A percentile compares a stretch with the other conserved stretches of the same genome.
Conservation (phyloP, 1,140 invertebrate species). For the Trichomalopsis sarcophagae region DNA sequence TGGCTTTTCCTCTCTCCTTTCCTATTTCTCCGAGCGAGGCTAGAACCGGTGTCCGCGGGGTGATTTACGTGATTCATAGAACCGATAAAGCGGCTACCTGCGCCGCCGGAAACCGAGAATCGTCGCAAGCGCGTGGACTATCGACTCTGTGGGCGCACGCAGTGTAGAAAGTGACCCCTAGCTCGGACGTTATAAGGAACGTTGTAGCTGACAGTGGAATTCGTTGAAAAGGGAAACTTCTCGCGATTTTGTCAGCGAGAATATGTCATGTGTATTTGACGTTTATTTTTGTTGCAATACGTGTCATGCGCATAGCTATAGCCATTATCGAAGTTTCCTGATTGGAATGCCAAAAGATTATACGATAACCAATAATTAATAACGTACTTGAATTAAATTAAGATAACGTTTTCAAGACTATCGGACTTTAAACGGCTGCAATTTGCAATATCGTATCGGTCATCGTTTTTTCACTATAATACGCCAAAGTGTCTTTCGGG, state of each 20-base stretch:
- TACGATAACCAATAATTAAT: neutral
- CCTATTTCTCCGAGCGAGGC: neutral
- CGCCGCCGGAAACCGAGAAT: slow-evolving; percentile 44
- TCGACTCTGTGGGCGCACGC: slow-evolving; percentile 1
- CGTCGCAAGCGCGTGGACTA: slow-evolving; percentile 35
- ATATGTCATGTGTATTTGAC: neutral
- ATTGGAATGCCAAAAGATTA: neutral
- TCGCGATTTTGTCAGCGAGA: neutral
- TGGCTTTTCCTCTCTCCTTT: slow-evolving; percentile 15
- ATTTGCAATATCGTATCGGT: neutral
- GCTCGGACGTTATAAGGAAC: neutral
- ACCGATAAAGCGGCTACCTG: slow-evolving; percentile 55
- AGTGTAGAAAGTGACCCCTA: slow-evolving; percentile 24
- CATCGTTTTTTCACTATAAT: neutral
- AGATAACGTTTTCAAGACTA: neutral
- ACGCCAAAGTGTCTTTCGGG: neutral
- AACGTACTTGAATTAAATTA: neutral
- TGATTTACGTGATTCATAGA: slow-evolving; percentile 56
- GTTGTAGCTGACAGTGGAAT: neutral
- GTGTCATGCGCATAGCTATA: neutral
- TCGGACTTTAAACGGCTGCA: neutral
- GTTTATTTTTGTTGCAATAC: neutral
- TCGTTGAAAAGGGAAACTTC: neutral
- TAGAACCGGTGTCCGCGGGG: slow-evolving; percentile 49
- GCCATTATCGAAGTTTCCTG: neutral